Conservation (phyloP, 2,797 vertebrate species). For the Emydoidea blandingii region DNA sequence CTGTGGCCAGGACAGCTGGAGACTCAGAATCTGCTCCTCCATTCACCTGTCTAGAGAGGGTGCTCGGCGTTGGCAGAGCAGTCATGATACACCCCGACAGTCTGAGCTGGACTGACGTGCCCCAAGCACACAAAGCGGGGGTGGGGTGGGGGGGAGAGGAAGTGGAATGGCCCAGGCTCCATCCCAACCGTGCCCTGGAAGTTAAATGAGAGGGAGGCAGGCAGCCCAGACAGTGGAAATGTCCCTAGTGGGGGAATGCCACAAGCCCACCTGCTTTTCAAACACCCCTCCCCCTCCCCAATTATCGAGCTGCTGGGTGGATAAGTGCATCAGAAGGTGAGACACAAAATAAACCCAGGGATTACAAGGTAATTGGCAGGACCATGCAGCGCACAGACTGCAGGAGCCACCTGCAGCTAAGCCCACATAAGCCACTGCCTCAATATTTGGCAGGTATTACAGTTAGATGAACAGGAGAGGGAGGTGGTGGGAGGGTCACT, state of each 20-base stretch:
- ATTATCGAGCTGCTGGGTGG: neutral
- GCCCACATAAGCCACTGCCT: neutral
- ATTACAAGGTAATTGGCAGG: neutral
- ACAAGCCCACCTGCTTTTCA: neutral
- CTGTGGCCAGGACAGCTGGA: no score
- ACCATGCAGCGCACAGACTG: neutral
- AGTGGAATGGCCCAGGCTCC: accelerated
- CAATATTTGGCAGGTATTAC: neutral
- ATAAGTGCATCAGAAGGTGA: neutral
- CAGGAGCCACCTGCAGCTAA: neutral
- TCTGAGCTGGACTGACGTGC: neutral
- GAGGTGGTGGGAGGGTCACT: neutral
- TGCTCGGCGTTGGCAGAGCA: neutral
- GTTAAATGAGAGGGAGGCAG: neutral
- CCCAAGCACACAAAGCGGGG: neutral
- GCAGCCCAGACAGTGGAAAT: neutral
- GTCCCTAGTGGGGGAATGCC: no score
- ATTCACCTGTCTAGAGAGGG: neutral
- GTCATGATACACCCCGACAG: accelerated
- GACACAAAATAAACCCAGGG: neutral
- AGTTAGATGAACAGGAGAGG: no score
- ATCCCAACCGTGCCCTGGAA: neutral
- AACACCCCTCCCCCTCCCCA: accelerated
- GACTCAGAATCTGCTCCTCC: neutral
- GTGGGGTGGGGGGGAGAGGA: neutral